These are phyloP conservation scores for Danio jaintianensis DNA, from an alignment of 2,797 vertebrate genomes.

Conservation along the genomic window DNA sequence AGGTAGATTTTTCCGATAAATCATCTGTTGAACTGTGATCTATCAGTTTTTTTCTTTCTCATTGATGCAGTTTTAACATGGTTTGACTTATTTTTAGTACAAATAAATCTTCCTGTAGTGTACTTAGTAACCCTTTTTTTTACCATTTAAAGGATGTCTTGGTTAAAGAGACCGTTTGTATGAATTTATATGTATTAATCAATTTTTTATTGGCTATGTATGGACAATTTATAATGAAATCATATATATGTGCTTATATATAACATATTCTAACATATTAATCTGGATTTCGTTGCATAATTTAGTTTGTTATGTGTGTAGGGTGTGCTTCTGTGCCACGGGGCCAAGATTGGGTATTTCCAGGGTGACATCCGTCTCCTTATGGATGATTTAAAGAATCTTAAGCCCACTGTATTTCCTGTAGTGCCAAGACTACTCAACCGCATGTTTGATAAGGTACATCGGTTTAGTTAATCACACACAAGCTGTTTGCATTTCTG, in stretches of 20 bases:
- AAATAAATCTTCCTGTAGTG: no score
- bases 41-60: no score
- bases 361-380: slow-evolving; percentile 95
- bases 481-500: background rate
- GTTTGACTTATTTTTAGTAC: no score
- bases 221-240: no score
- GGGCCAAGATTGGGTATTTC: slow-evolving; percentile 95
- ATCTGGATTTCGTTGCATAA: background rate
- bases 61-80: no score
- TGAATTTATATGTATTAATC: no score
- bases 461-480: background rate
- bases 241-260: background rate
- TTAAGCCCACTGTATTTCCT: slow-evolving; percentile 93
- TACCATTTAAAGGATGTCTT: background rate
- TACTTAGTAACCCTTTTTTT: no score
- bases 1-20: no score
- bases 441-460: slow-evolving; percentile 97
- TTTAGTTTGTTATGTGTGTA: slow-evolving; percentile 9
- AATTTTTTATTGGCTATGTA: no score
- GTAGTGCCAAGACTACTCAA: slow-evolving; percentile 95
- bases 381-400: slow-evolving; percentile 94
- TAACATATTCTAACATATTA: no score
- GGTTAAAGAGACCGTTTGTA: background rate
- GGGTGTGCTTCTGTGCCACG: slow-evolving; percentile 83
- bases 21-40: no score